Evolutionary conservation across 2,888 invertebrate genomes (phyloP).

Genomic region (Limenitis arthemis): DNA sequence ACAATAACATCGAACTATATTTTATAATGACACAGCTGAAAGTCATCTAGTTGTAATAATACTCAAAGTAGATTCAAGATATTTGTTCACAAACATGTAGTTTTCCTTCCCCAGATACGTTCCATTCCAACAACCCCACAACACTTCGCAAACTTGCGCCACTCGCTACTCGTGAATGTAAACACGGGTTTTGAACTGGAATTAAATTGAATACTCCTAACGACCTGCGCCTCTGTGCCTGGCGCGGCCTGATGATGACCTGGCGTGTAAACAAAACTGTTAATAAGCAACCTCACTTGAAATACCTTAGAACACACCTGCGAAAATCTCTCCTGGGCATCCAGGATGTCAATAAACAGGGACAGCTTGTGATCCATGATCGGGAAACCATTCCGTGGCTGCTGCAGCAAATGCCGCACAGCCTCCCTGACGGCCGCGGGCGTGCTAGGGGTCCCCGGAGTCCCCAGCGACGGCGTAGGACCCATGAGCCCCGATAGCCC

Average conservation of each 20-base stretch:
- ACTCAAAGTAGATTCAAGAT: background rate
- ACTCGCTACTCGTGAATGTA: conserved; percentile 7
- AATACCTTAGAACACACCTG: conserved; percentile 68
- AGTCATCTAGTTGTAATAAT: background rate
- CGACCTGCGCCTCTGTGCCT: conserved; percentile 11
- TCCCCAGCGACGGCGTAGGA: conserved; percentile 41
- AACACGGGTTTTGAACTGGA: conserved; percentile 13
- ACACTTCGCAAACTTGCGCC: conserved; percentile 15
- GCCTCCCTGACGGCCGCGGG: conserved; percentile 79
- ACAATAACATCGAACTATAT: background rate
- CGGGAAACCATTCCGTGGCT: conserved; percentile 82
- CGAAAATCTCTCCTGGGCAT: conserved; percentile 85
- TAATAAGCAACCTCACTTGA: conserved; percentile 1
- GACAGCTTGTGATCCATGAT: conserved; percentile 84
- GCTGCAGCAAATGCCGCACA: conserved; percentile 76
- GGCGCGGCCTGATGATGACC: background rate
- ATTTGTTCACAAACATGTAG: background rate
- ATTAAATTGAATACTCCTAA: conserved; percentile 19
- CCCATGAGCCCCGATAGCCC: conserved; percentile 60
- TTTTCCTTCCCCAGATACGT: conserved; percentile 8
- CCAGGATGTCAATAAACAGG: conserved; percentile 86
- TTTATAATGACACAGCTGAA: background rate
- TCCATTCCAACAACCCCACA: conserved; percentile 8
- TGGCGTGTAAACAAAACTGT: conserved; percentile 10
- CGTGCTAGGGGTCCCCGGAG: conserved; percentile 66